These are phyloP conservation scores for Caradrina kadenii DNA, from an alignment of 2,888 invertebrate species.

Conservation along the genomic window DNA sequence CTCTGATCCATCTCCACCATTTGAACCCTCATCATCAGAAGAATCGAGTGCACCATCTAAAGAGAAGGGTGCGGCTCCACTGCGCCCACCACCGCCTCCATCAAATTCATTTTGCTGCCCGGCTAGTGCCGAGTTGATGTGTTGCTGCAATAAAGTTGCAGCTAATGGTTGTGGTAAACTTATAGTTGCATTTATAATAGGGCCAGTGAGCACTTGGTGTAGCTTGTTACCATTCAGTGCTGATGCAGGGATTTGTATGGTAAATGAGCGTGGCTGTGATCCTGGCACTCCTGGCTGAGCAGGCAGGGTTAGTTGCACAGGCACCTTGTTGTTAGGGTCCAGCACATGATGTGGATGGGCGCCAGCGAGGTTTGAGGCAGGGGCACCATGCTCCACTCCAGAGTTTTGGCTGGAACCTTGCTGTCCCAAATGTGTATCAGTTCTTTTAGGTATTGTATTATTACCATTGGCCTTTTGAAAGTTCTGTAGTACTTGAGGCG, in stretches of 20 bases:
- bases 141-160: conserved; percentile 96
- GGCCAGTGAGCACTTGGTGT: conserved; percentile 95
- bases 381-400: conserved; percentile 79
- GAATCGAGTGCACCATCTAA: conserved; percentile 93
- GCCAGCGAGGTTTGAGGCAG: conserved; percentile 78
- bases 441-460: conserved; percentile 80
- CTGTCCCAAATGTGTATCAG: conserved; percentile 76
- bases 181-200: conserved; percentile 97
- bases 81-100: conserved; percentile 86
- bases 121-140: conserved; percentile 95
- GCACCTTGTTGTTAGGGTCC: conserved; percentile 87
- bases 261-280: conserved; percentile 93
- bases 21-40: conserved; percentile 94
- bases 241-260: conserved; percentile 97
- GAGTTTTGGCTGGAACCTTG: conserved; percentile 83
- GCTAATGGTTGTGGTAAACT: conserved; percentile 95
- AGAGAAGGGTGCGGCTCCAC: conserved; percentile 85
- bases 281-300: conserved; percentile 94
- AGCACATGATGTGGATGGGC: conserved; percentile 84
- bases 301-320: conserved; percentile 94
- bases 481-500: conserved; percentile 91
- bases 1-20: conserved; percentile 90
- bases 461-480: conserved; percentile 90
- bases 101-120: conserved; percentile 87
- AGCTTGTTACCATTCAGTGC: conserved; percentile 94